Base-by-base conservation (phyloP, 2,113 vertebrate species). In the Ovis canadensis region DNA sequence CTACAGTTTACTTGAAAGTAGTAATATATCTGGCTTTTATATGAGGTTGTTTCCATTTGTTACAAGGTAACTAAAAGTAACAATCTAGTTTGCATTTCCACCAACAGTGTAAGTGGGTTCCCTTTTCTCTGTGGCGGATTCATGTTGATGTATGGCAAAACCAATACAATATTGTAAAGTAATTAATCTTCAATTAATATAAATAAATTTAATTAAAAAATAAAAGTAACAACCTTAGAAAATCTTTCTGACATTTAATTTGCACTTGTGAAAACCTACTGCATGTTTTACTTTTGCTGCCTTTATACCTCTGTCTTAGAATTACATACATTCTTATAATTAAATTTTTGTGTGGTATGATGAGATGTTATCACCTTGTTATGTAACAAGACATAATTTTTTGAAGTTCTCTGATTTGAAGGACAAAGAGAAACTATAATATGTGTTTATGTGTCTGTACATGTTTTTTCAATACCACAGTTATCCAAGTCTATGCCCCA, bases 1-100 rank as follows among this genome's bases (percentile, higher is more conserved):
- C 31, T 21, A 78, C 55, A 94, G 2, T 64, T 67, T 93, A 14
- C 74, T 97, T 98, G 77, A 98, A 64, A 97, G 33, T 83, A 96
- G 83, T 33, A 89, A 50, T 16, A 96, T 91, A 85, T 96, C 36
- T 96, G 81, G 67, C 12, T 74, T 45, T 97, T 85, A 84, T 78
- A 92, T 91, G 52, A 87, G 88, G 98, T 84, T 91, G 81, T 74
- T 96, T 13, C 7, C 74, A 97, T 59, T 87, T 93, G 89, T 40
- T 0, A 21, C 60, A 98, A 62, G 96, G 8, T 36, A 97, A 71
- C 59, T 84, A 93, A 71, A 97, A 96, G 29, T 96, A 95, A 80
- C 62, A 60, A 59, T 98, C 15, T 43, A 59, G 57, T 59, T 59
- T 27, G 57, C 25, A 59, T 27, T 59, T 25, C 57, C 4, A 59